Conservation (phyloP, 1,140 invertebrate species). For the Apocrypta bakeri region DNA sequence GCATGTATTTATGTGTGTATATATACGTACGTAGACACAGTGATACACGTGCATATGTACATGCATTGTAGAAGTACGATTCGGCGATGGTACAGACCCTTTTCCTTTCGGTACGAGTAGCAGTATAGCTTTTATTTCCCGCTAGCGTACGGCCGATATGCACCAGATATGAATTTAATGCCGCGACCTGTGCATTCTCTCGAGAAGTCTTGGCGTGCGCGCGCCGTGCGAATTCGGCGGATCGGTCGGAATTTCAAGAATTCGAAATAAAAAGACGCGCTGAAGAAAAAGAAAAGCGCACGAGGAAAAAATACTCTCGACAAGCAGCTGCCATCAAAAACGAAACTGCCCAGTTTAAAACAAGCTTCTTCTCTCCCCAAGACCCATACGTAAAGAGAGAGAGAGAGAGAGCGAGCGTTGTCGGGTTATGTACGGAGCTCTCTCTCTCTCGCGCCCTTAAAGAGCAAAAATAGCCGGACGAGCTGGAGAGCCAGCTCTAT, state of each 20-base stretch:
- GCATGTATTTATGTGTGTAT: background rate
- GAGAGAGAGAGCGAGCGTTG: too few species aligned
- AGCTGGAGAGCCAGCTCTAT: background rate
- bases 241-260: background rate
- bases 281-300: too few species aligned
- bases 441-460: background rate
- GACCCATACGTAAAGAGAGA: background rate
- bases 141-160: slow-evolving; percentile 52
- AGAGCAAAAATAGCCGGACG: background rate
- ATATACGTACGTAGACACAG: background rate
- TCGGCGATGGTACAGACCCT: background rate
- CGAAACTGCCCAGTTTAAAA: background rate
- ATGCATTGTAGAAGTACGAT: background rate
- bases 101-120: background rate
- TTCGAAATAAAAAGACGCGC: background rate
- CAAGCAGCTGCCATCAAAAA: background rate
- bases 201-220: too few species aligned
- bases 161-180: slow-evolving; percentile 64
- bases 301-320: background rate
- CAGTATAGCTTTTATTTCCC: background rate
- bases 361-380: background rate
- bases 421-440: too few species aligned
- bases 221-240: too few species aligned
- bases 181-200: background rate
- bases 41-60: background rate